Base-by-base conservation (phyloP, 2,113 vertebrate species). In the Labeo catla region DNA sequence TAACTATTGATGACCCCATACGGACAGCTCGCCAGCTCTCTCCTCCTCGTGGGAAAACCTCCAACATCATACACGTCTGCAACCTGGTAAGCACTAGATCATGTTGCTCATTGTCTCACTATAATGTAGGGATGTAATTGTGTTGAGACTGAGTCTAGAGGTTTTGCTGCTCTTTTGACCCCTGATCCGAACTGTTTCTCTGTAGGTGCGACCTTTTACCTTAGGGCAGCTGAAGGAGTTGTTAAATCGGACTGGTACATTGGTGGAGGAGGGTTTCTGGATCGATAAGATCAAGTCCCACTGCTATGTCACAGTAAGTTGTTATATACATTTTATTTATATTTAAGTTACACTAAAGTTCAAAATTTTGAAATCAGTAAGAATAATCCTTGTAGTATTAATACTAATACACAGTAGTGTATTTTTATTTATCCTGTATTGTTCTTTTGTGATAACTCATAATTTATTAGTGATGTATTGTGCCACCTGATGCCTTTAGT, bases 231-330 rank as follows among this genome's bases (percentile, higher is more conserved):
- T 98, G 23, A 98, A 97, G 88, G 96, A 97, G 91, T 92, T 98
- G 78, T 93, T 98, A 86, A 96, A 94, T 74, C 95, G 95, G 34
- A 97, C 96, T 0, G 97, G 97, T 63, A 93, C 91, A 0, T 34
- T 98, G 88, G 91, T 96, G 76, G 97, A 98, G 76, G 97, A 98
- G 0, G 95, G 94, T 66, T 98, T 98, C 91, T 98, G 97, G 97
- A 97, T 97, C 7, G 97, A 98, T 92, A 97, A 97, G 91, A 98
- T 98, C 91, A 98, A 97, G 89, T 98, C 97, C 39, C 97, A 98
- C 87, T 98, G 97, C 93, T 97, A 93, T 36, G 97, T 97, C 86
- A 98, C 97, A 28, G 97, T 98, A 86, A 94, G 93, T 12, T 13
- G 2, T 76, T n/a, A 68, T 28, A 28, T 57, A 8, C 13, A 4